Evolutionary conservation across 2,888 invertebrate species (phyloP).

Genomic region (Drosophila peninsularis): DNA sequence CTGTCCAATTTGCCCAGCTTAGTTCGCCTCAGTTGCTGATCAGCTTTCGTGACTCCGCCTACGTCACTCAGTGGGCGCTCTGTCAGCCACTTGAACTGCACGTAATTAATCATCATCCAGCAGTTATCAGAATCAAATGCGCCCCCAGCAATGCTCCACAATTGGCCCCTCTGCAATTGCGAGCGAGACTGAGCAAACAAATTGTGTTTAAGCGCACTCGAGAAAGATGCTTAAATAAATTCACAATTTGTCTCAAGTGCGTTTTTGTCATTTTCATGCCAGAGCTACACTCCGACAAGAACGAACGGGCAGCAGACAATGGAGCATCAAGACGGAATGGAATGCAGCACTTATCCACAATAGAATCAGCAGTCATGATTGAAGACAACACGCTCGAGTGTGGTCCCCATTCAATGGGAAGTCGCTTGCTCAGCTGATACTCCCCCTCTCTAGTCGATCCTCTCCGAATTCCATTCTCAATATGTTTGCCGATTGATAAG

Average conservation of each 20-base stretch:
- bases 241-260: constrained; percentile 81
- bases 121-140: constrained; percentile 55
- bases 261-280: constrained; percentile 78
- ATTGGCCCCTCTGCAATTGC: constrained; percentile 44
- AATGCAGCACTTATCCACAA: constrained; percentile 55
- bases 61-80: constrained; percentile 27
- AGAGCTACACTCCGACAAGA: constrained; percentile 14
- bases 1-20: constrained; percentile 55
- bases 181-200: constrained; percentile 47
- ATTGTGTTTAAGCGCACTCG: constrained; percentile 69
- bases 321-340: constrained; percentile 49
- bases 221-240: constrained; percentile 67
- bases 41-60: constrained; percentile 22
- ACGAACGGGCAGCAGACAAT: constrained; percentile 25
- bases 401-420: constrained; percentile 66
- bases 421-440: constrained; percentile 55
- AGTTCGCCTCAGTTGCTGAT: constrained; percentile 60
- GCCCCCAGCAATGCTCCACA: constrained; percentile 25
- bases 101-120: constrained; percentile 74
- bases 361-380: constrained; percentile 59
- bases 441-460: not conserved
- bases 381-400: constrained; percentile 56
- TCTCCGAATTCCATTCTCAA: not conserved
- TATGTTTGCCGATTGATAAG: constrained; percentile 4
- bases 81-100: constrained; percentile 45